These are phyloP conservation scores for Eonycteris spelaea DNA, from an alignment of 2,113 vertebrate species.

Conservation along the genomic window DNA sequence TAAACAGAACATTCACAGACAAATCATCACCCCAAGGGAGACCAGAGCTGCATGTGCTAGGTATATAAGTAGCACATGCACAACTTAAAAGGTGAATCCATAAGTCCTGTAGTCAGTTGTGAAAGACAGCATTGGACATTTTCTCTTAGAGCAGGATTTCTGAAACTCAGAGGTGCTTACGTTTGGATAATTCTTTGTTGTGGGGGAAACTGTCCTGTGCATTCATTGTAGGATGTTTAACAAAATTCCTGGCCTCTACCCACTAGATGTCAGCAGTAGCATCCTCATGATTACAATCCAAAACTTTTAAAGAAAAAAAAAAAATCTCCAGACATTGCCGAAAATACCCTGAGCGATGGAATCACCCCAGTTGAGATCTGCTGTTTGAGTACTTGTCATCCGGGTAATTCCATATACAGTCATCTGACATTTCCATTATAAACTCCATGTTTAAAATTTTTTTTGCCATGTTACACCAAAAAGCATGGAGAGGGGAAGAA, in stretches of 20 bases:
- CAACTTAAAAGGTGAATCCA: neutral
- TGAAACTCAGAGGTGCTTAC: neutral
- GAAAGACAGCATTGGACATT: neutral
- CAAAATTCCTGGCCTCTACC: neutral
- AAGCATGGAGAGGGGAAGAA: neutral
- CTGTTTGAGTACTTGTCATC: neutral
- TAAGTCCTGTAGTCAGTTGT: neutral
- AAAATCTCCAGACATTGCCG: neutral
- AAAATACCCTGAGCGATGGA: neutral
- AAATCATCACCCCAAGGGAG: neutral
- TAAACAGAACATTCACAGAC: constrained; percentile 8
- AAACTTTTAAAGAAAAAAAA: neutral
- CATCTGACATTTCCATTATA: neutral
- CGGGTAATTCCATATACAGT: neutral
- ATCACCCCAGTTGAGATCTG: neutral
- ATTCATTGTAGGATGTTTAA: neutral
- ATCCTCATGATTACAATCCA: neutral
- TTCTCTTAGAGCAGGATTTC: neutral
- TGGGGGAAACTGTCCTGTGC: too few species aligned
- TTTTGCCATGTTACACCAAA: neutral
- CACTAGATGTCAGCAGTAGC: neutral
- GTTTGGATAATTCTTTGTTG: neutral
- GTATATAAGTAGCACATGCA: neutral
- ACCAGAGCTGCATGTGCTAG: neutral
- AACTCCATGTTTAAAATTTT: neutral